Conservation (phyloP, 2,797 vertebrate species). For the Cirrhinus molitorella region DNA sequence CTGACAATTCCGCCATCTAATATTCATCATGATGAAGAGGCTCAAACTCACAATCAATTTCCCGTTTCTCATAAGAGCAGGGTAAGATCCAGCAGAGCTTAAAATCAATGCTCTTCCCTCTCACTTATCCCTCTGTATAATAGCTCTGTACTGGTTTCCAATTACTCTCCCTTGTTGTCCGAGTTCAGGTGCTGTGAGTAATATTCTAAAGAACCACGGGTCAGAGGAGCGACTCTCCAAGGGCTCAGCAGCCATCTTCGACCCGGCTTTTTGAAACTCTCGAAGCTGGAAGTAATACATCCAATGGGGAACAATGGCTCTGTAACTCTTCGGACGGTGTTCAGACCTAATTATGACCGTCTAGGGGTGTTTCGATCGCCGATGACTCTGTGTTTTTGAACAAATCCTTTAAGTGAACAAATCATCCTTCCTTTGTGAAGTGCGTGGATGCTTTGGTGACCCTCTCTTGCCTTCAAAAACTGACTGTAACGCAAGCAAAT, state of each 20-base stretch:
- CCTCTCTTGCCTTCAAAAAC: not conserved
- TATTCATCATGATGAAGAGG: conserved; percentile 59
- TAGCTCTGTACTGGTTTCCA: conserved; percentile 52
- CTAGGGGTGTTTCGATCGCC: not conserved
- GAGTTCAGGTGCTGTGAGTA: conserved; percentile 46
- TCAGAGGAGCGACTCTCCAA: conserved; percentile 22
- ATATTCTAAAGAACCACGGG: conserved; percentile 33
- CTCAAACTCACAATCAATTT: conserved; percentile 56
- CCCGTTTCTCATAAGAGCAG: conserved; percentile 47
- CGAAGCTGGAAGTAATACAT: conserved; percentile 8
- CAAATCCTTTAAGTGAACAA: conserved; percentile 7
- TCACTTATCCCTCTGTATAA: conserved; percentile 52
- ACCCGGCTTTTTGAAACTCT: conserved; percentile 22
- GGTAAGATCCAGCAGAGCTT: conserved; percentile 48
- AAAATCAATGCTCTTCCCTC: conserved; percentile 58
- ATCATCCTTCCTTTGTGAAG: not conserved
- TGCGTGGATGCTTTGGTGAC: not conserved
- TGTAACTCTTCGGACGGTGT: not conserved
- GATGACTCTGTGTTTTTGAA: not conserved
- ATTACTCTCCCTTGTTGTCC: conserved; percentile 50
- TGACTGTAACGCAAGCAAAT: not conserved
- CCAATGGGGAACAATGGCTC: not conserved
- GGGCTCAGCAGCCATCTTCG: conserved; percentile 26
- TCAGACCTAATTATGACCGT: conserved; percentile 4
- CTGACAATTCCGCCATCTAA: conserved; percentile 49